phyloP scores from a whole-genome alignment of 2,888 invertebrate species.

The Microchrysa polita region DNA sequence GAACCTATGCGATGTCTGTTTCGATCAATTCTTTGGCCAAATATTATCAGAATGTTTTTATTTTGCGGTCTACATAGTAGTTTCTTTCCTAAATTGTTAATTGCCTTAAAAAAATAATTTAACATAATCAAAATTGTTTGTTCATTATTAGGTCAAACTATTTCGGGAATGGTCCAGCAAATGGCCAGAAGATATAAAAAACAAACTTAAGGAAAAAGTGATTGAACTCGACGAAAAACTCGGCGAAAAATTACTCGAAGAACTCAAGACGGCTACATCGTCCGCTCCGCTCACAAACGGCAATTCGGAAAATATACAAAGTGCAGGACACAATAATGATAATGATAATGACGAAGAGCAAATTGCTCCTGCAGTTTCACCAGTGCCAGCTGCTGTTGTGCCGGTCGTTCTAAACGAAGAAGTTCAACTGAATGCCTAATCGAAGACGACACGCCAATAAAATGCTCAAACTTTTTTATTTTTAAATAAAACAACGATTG shows the following conservation, averaged over 20 bases:
- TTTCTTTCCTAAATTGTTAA: too few species aligned
- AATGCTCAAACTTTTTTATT: not conserved
- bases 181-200: constrained; percentile 80
- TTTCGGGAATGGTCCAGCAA: constrained; percentile 85
- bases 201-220: constrained; percentile 74
- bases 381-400: not conserved
- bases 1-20: too few species aligned
- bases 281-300: constrained; percentile 50
- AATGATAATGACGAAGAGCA: constrained; percentile 11
- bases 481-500: constrained; percentile 27
- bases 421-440: constrained; percentile 29
- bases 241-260: constrained; percentile 73
- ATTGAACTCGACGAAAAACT: constrained; percentile 78
- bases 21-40: too few species aligned
- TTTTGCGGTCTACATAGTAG: too few species aligned
- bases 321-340: not conserved
- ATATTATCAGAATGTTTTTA: too few species aligned
- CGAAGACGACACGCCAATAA: not conserved
- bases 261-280: constrained; percentile 54
- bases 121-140: too few species aligned
- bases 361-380: not conserved
- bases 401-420: constrained; percentile 35
- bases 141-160: constrained; percentile 73
- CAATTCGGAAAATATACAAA: not conserved
- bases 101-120: too few species aligned